Percentiles rank a stretch among this genome's conserved stretches.
Evolutionary conservation across 2,888 invertebrate species (phyloP).

Genomic region (Galerucella nymphaeae): DNA sequence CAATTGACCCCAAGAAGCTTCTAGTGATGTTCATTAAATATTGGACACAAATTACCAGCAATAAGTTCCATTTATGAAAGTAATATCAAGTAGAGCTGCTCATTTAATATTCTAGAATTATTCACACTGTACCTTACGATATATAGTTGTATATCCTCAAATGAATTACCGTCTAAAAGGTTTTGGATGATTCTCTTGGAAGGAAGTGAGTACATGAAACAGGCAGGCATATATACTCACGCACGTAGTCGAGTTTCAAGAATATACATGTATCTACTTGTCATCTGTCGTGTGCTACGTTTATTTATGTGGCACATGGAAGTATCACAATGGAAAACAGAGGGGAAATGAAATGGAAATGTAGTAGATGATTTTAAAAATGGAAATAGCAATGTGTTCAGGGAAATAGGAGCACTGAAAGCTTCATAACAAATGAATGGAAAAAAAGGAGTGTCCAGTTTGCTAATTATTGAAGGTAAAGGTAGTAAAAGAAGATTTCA

Average conservation of each 20-base stretch:
- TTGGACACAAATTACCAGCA: too few species aligned
- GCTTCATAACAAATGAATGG: too few species aligned
- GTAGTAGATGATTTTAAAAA: too few species aligned
- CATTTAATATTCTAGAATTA: neutral
- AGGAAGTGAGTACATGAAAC: neutral
- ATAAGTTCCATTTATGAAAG: too few species aligned
- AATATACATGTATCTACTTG: constrained; percentile 1
- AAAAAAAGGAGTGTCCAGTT: too few species aligned
- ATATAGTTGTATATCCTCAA: constrained; percentile 5
- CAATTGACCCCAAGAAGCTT: too few species aligned
- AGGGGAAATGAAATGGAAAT: neutral
- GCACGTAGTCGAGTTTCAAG: neutral
- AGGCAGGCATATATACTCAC: neutral
- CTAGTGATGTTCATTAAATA: too few species aligned
- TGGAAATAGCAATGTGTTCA: too few species aligned
- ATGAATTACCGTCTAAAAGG: constrained; percentile 14
- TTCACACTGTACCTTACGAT: neutral
- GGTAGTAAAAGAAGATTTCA: too few species aligned
- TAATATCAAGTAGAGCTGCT: neutral
- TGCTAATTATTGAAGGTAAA: too few species aligned
- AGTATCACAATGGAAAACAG: neutral
- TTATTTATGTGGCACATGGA: constrained; percentile 1
- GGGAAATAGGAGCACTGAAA: too few species aligned
- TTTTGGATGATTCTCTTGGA: constrained; percentile 1
- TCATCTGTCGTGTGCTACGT: constrained; percentile 11